Evolutionary conservation across 2,113 vertebrate species (phyloP).

Genomic region (Balaenoptera acutorostrata): DNA sequence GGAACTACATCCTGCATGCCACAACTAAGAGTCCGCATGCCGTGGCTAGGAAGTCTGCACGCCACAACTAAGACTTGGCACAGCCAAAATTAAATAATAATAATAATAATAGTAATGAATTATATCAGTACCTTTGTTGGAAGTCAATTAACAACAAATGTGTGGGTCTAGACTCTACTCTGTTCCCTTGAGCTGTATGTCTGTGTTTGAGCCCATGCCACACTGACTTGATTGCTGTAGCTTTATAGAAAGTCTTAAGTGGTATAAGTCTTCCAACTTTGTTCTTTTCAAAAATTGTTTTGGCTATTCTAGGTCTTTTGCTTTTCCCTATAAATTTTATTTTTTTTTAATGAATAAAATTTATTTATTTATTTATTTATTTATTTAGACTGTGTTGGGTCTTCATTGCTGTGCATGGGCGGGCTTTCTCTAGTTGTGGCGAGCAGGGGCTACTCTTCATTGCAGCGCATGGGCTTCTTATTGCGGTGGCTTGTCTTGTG

Average conservation of each 20-base stretch:
- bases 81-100: too few relatives aligned
- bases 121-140: neutral
- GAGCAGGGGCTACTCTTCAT: neutral
- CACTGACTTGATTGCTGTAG: neutral
- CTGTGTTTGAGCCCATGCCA: neutral
- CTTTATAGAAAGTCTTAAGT: neutral
- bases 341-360: too few relatives aligned
- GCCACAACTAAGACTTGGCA: too few relatives aligned
- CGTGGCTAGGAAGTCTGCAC: too few relatives aligned
- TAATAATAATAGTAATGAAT: too few relatives aligned
- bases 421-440: neutral
- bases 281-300: neutral
- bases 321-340: neutral
- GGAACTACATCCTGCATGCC: too few relatives aligned
- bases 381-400: neutral
- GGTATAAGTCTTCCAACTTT: neutral
- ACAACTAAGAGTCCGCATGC: too few relatives aligned
- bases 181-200: neutral
- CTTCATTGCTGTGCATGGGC: neutral
- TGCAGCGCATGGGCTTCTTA: neutral
- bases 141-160: neutral
- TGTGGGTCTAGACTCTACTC: neutral
- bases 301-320: neutral
- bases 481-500: neutral
- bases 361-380: neutral